phyloP scores from a whole-genome alignment of 2,797 vertebrate species.

The Streptopelia turtur region DNA sequence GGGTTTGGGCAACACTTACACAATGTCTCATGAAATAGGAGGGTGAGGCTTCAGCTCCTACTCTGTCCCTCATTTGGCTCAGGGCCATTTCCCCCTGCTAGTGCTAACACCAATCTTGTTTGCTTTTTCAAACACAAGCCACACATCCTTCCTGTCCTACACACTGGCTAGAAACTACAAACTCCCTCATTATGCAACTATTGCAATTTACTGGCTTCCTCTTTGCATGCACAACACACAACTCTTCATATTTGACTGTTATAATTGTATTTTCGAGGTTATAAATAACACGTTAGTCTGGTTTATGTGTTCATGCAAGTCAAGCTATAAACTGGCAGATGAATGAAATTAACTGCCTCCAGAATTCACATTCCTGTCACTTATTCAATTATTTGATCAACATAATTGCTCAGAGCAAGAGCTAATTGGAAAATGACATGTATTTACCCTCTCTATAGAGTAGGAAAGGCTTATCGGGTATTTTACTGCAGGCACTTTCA shows the following conservation, averaged over 20 bases:
- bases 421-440: constrained; percentile 70
- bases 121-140: neutral
- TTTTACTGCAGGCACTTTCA: constrained; percentile 54
- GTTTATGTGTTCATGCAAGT: constrained; percentile 57
- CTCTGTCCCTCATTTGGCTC: neutral
- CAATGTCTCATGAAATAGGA: neutral
- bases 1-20: neutral
- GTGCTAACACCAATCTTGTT: neutral
- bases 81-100: neutral
- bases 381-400: constrained; percentile 74
- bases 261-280: constrained; percentile 58
- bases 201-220: constrained; percentile 8
- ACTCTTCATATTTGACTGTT: constrained; percentile 16
- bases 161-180: neutral
- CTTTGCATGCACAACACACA: neutral
- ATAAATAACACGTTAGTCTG: constrained; percentile 65
- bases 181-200: constrained; percentile 1
- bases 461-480: constrained; percentile 32
- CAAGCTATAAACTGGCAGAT: constrained; percentile 40
- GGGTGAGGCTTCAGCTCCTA: neutral
- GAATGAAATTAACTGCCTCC: constrained; percentile 66
- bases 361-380: constrained; percentile 68
- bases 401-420: constrained; percentile 66
- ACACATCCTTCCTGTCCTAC: neutral
- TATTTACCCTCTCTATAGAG: constrained; percentile 41